These are phyloP conservation scores for Cantharis flavilabris DNA, from an alignment of 2,888 invertebrate genomes.

Conservation along the genomic window DNA sequence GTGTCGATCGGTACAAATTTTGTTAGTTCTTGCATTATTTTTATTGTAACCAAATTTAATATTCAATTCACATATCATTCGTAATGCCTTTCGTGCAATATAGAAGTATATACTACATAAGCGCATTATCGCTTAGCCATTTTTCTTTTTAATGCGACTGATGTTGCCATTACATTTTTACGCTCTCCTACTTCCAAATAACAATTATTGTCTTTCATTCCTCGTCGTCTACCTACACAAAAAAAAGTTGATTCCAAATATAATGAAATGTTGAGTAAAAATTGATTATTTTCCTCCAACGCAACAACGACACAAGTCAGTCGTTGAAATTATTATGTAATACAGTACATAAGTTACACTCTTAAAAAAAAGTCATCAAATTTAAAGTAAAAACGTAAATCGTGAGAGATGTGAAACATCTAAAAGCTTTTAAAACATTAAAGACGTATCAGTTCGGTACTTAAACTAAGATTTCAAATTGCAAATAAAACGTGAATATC, in stretches of 20 bases:
- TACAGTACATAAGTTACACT: neutral
- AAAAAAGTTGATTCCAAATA: neutral
- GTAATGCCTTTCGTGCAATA: neutral
- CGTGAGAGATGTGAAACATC: neutral
- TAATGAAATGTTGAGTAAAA: neutral
- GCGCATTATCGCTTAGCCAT: neutral
- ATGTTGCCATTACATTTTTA: neutral
- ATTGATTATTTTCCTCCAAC: neutral
- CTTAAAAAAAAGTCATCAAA: neutral
- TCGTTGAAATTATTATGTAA: neutral
- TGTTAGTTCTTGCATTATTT: neutral
- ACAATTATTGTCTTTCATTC: neutral
- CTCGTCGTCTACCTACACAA: neutral
- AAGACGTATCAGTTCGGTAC: neutral
- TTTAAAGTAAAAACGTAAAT: neutral
- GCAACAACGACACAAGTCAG: neutral
- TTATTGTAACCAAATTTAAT: neutral
- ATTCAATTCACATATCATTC: neutral
- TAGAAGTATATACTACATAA: neutral
- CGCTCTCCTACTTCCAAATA: neutral
- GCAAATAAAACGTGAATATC: neutral
- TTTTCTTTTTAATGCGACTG: neutral
- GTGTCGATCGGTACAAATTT: neutral
- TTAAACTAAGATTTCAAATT: neutral
- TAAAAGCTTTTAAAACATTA: neutral